Percentiles rank a stretch among this genome's conserved stretches.
phyloP scores from a whole-genome alignment of 1,140 invertebrate species.

The Neodiprion fabricii region DNA sequence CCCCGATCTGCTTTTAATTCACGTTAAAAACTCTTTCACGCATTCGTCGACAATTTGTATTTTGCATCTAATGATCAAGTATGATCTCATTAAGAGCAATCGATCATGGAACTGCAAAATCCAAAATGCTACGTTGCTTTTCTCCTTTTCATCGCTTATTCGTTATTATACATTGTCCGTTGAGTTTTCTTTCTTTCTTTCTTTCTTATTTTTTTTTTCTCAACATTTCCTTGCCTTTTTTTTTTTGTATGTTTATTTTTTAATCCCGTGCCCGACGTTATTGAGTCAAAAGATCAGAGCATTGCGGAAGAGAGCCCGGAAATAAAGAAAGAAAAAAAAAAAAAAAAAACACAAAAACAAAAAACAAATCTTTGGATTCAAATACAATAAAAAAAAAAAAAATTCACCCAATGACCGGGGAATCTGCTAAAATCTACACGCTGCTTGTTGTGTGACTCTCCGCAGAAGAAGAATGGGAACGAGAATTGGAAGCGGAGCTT shows the following conservation, averaged over 20 bases:
- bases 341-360: conserved; percentile 10
- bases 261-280: conserved; percentile 8
- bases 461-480: conserved; percentile 91
- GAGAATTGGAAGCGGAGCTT: conserved; percentile 88
- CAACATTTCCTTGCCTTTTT: background rate
- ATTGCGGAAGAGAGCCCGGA: too few relatives aligned
- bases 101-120: too few relatives aligned
- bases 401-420: background rate
- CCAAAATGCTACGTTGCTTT: too few relatives aligned
- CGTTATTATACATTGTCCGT: background rate
- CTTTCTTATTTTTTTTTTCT: background rate
- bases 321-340: conserved; percentile 1
- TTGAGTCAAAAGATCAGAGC: background rate
- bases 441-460: conserved; percentile 53
- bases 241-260: background rate
- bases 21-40: too few relatives aligned
- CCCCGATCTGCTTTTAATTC: too few relatives aligned
- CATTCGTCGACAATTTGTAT: too few relatives aligned
- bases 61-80: too few relatives aligned
- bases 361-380: background rate
- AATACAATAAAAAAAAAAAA: background rate
- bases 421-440: conserved; percentile 51
- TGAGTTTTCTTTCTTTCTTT: background rate
- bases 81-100: too few relatives aligned
- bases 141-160: too few relatives aligned